Percentiles rank a stretch among this genome's conserved stretches.
phyloP scores from a whole-genome alignment of 2,113 vertebrate genomes.

The Acanthisitta chloris region DNA sequence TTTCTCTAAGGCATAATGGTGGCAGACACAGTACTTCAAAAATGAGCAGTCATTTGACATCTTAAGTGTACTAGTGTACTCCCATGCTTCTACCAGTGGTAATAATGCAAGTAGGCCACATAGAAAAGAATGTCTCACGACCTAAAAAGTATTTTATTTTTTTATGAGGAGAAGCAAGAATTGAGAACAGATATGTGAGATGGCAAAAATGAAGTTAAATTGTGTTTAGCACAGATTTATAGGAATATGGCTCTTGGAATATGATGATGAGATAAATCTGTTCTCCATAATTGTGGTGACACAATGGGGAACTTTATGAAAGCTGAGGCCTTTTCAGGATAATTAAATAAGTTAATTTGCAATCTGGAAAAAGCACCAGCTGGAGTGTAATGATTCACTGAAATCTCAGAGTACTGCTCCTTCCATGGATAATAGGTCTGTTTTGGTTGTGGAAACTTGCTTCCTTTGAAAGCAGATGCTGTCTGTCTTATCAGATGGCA shows the following conservation, averaged over 20 bases:
- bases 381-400: slow-evolving; percentile 29
- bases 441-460: neutral
- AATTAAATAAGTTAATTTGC: slow-evolving; percentile 66
- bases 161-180: neutral
- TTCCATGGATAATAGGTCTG: slow-evolving; percentile 9
- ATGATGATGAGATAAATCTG: slow-evolving; percentile 46
- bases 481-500: neutral
- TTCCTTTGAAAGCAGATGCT: neutral
- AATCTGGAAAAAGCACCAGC: slow-evolving; percentile 51
- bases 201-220: neutral
- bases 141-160: neutral
- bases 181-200: neutral
- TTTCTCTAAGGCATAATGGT: neutral
- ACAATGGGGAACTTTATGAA: slow-evolving; percentile 37
- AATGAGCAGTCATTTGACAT: neutral
- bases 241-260: slow-evolving; percentile 2
- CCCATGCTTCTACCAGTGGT: neutral
- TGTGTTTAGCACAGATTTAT: slow-evolving; percentile 5
- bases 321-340: slow-evolving; percentile 44
- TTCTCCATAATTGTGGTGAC: slow-evolving; percentile 25
- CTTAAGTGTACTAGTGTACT: neutral
- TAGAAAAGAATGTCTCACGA: neutral
- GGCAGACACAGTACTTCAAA: neutral
- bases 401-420: neutral
- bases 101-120: neutral